These are phyloP conservation scores for Euplagia quadripunctaria DNA, from an alignment of 2,888 invertebrate species.

Conservation along the genomic window DNA sequence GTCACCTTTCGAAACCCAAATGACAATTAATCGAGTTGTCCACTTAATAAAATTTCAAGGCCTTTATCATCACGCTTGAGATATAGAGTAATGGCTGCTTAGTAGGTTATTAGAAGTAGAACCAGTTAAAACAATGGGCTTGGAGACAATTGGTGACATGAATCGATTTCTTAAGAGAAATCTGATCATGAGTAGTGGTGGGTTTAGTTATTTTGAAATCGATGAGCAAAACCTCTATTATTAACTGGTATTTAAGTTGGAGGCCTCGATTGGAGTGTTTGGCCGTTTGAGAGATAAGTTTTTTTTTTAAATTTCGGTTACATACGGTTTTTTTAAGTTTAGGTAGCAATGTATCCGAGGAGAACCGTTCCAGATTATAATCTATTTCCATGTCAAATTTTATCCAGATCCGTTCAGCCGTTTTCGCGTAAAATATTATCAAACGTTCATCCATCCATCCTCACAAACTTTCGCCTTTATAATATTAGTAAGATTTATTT, in stretches of 20 bases:
- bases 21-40: constrained; percentile 9
- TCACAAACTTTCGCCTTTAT: too few relatives aligned
- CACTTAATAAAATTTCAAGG: constrained; percentile 47
- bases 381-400: too few relatives aligned
- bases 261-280: too few relatives aligned
- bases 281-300: too few relatives aligned
- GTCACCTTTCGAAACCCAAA: neutral
- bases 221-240: constrained; percentile 16
- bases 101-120: constrained; percentile 22
- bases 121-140: constrained; percentile 46
- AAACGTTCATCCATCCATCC: too few relatives aligned
- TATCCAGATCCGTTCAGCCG: too few relatives aligned
- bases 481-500: too few relatives aligned
- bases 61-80: constrained; percentile 54
- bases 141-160: constrained; percentile 36
- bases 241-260: neutral
- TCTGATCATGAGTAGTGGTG: constrained; percentile 12
- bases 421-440: too few relatives aligned
- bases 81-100: constrained; percentile 37
- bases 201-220: constrained; percentile 25
- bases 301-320: too few relatives aligned
- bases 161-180: constrained; percentile 36
- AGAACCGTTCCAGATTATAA: too few relatives aligned
- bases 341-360: too few relatives aligned
- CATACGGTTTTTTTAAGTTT: too few relatives aligned